Evolutionary conservation across 2,888 invertebrate species (phyloP), one percentile per base, ranked within the genome.

Genomic region (Scaeva pyrastri): DNA sequence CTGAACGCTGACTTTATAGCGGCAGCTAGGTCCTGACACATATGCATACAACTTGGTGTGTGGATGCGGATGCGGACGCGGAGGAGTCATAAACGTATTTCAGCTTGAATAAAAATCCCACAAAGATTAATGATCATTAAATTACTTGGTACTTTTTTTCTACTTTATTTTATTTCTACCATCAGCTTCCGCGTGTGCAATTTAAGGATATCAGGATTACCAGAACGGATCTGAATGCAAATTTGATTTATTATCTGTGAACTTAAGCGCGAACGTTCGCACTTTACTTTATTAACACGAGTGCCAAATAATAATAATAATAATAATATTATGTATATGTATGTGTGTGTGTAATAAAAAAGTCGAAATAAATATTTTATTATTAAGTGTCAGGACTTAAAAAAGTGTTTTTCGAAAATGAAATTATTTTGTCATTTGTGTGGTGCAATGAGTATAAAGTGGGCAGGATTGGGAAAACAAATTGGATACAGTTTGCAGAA

Each of bases 121-220:
- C 45, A 74, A 86, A 86, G 77, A 86, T 86, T 77, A 86, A 86
- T 86, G 85, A 86, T 86, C 81, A 81, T 86, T 81, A 76, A 86
- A 86, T 86, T 81, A 86, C 85, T 71, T 75, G 74, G 39, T 45
- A 23, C 64, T 43, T 75, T 73, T 56, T 68, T 71, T 39, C 19
- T 14, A 7, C 50, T 21, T 4, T 11, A 11, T 7, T 16, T 3
- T n/a, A 31, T 31, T 31, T 31, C 31, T 31, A 31, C 31, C 10
- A 31, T 11, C 16, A n/a, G 56, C 43, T 58, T 64, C 45, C 19
- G 58, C 21, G 66, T 50, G 36, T 23, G 50, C 50, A 75, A 58
- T 79, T 72, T 75, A 79, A 84, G 79, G 84, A 79, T 79, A 75
- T 66, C 52, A 52, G 62, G 48, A 41, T 48, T 41, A 48, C 31